A percentile compares a stretch with the other conserved stretches of the same genome.
These are phyloP conservation scores for Ephydatia muelleri DNA, from an alignment of 37 sponge, comb jelly and placozoan genomes.

Conservation along the genomic window DNA sequence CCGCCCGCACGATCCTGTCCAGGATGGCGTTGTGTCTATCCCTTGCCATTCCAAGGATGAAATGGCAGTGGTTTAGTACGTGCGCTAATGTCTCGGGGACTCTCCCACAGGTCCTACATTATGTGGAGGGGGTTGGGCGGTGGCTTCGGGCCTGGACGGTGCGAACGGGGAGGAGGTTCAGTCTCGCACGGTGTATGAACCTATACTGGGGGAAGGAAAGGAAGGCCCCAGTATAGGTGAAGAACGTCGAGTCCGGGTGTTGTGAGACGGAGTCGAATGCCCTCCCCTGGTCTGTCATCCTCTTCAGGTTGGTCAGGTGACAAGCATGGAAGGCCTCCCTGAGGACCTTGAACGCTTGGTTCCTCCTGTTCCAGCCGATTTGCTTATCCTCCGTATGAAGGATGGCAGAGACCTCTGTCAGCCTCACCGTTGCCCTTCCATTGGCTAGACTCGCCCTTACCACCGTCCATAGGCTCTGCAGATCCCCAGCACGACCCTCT, in stretches of 20 bases:
- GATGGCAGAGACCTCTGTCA: background rate
- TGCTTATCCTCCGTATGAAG: background rate
- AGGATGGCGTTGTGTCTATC: no score
- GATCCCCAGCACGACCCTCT: background rate
- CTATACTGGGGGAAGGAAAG: no score
- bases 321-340: background rate
- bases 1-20: no score
- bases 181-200: no score
- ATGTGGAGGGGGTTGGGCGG: no score
- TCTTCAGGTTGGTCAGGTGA: background rate
- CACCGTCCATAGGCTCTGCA: background rate
- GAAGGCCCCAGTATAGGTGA: conserved; percentile 14
- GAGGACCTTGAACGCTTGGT: background rate
- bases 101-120: no score
- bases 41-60: no score
- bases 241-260: conserved; percentile 22
- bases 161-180: no score
- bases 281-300: no score
- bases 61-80: no score
- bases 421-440: background rate
- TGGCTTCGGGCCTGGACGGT: no score
- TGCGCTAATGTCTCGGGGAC: no score
- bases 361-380: background rate
- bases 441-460: background rate
- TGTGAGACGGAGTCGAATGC: background rate